Evolutionary conservation across 1,140 invertebrate species (phyloP).

Genomic region (Asobara japonica): DNA sequence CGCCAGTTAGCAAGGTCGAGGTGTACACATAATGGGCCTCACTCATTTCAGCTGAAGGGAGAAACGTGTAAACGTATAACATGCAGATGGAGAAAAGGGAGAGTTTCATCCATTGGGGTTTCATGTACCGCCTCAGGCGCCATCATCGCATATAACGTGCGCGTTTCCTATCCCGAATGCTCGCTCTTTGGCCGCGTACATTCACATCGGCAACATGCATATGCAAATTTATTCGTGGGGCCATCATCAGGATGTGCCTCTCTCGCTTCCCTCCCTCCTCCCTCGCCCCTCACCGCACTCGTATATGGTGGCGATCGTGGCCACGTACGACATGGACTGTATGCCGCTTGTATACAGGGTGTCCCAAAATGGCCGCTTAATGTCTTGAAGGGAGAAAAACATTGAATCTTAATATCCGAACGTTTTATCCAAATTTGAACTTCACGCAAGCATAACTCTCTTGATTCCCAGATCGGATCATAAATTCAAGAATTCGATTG

Average conservation of each 20-base stretch:
- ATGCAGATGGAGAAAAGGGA: constrained; percentile 2
- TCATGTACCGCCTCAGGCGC: constrained; percentile 12
- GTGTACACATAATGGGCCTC: neutral
- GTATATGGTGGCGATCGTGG: constrained; percentile 16
- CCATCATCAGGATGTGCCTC: constrained; percentile 56
- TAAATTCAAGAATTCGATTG: too few species aligned
- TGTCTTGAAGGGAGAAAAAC: neutral
- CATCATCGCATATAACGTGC: constrained; percentile 6
- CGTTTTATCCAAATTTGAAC: too few species aligned
- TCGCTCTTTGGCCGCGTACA: constrained; percentile 30
- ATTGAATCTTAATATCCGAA: too few species aligned
- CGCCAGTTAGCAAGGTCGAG: constrained; percentile 35
- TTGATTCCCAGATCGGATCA: too few species aligned
- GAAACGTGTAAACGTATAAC: constrained; percentile 11
- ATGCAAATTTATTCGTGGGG: constrained; percentile 66
- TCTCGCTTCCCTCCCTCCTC: constrained; percentile 21
- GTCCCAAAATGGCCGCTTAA: neutral
- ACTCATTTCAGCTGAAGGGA: constrained; percentile 7
- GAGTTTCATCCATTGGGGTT: constrained; percentile 1
- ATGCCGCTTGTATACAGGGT: constrained; percentile 2
- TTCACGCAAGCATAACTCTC: too few species aligned
- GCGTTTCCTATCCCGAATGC: constrained; percentile 14
- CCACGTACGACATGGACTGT: constrained; percentile 21
- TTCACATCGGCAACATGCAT: constrained; percentile 62
- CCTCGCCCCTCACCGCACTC: constrained; percentile 29